Base-by-base conservation (phyloP, 2,888 invertebrate species). In the Cephus runcator region DNA sequence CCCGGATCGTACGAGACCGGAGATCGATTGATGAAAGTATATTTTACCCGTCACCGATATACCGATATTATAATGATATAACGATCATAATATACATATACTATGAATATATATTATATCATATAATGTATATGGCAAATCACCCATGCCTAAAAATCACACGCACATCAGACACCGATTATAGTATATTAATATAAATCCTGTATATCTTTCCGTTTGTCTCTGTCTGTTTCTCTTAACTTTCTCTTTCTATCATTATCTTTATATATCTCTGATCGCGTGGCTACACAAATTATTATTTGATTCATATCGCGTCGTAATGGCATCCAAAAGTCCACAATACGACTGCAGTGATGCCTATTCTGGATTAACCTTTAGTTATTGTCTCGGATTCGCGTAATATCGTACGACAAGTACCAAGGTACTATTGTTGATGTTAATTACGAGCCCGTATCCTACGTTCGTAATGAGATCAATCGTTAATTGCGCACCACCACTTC, bases 261-360 rank as follows among this genome's bases (percentile, higher is more conserved):
- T 56, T 15, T 56, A 9, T 23, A 56, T 56, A 56, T 56, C 23
- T 23, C 6, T 56, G 40, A 56, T 56, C 40, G 40, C 23, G 40
- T 56, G 40, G 0, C 40, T 56, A 56, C 40, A 56, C 40, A 9
- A 56, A 56, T 56, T 56, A 56, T 56, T 23, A 56, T 56, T 23
- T 56, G 23, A 56, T 56, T 56, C 40, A 15, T 40, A 40, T 40
- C 40, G 40, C 40, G 40, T 56, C 23, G 40, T 75, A 85, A 87
- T 83, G 91, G 91, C 91, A 91, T 91, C 91, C 91, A 91, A 91
- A 91, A 91, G 91, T 91, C 91, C 91, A 91, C 91, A 91, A 91
- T 91, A 91, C 91, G 91, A 91, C 91, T 91, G 91, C 91, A 91
- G 91, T 88, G 91, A 91, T 91, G 91, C 91, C 91, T 91, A 90